phyloP scores from a whole-genome alignment of 2,888 invertebrate species.

The Eudasyphora cyanicolor region DNA sequence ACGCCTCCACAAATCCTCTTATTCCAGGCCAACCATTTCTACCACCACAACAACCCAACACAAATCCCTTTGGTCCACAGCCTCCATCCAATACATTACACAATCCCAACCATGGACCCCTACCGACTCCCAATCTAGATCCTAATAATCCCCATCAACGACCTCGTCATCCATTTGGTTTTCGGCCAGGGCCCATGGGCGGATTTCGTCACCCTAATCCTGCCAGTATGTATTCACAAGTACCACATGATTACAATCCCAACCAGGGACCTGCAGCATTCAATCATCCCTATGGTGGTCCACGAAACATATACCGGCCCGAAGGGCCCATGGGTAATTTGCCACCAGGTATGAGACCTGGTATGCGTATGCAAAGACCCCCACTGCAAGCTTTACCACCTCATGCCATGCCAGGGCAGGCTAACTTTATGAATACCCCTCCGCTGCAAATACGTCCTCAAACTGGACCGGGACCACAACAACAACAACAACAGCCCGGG shows the following conservation, averaged over 20 bases:
- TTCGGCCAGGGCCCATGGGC: slow-evolving; percentile 72
- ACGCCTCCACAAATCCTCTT: slow-evolving; percentile 70
- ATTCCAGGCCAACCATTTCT: slow-evolving; percentile 77
- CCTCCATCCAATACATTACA: slow-evolving; percentile 66
- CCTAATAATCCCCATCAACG: slow-evolving; percentile 71
- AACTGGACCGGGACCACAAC: slow-evolving; percentile 65
- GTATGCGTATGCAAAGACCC: slow-evolving; percentile 81
- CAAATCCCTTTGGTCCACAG: slow-evolving; percentile 69
- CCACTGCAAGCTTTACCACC: slow-evolving; percentile 71
- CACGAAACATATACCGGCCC: slow-evolving; percentile 70
- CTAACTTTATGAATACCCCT: slow-evolving; percentile 72
- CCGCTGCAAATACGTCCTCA: slow-evolving; percentile 69
- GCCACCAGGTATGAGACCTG: slow-evolving; percentile 73
- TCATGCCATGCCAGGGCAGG: slow-evolving; percentile 66
- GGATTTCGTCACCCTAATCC: slow-evolving; percentile 70
- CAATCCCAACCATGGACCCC: slow-evolving; percentile 68
- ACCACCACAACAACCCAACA: slow-evolving; percentile 69
- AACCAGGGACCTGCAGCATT: slow-evolving; percentile 65
- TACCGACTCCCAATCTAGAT: slow-evolving; percentile 65
- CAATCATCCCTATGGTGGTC: slow-evolving; percentile 67
- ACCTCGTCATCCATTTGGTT: slow-evolving; percentile 73
- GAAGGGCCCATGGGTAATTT: slow-evolving; percentile 63
- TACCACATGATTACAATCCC: slow-evolving; percentile 69
- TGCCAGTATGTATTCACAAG: slow-evolving; percentile 68
- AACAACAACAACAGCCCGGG: slow-evolving; percentile 51